A percentile compares a stretch with the other conserved stretches of the same genome.
These are phyloP conservation scores for Drosophila tristis DNA, from an alignment of 1,140 invertebrate genomes.

Conservation along the genomic window DNA sequence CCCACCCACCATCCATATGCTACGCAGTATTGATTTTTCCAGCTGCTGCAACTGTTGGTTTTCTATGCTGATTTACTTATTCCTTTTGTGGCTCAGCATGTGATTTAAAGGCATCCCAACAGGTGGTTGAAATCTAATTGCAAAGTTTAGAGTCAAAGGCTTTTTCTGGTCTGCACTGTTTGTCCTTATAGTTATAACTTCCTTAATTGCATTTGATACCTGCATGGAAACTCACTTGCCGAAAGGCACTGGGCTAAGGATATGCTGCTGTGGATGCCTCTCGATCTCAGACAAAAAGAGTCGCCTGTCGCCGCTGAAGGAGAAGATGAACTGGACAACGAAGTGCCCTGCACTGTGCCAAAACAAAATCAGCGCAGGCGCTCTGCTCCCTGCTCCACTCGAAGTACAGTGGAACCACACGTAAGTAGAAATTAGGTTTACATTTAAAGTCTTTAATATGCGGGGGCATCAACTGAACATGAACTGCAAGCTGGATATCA, in stretches of 20 bases:
- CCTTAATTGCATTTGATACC: not conserved
- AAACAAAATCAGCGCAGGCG: slow-evolving; percentile 50
- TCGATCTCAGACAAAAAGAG: slow-evolving; percentile 16
- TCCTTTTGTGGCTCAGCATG: slow-evolving; percentile 2
- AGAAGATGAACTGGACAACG: slow-evolving; percentile 46
- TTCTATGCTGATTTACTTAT: slow-evolving; percentile 1
- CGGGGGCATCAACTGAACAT: not conserved
- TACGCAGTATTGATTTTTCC: slow-evolving; percentile 71
- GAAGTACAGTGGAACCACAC: slow-evolving; percentile 17
- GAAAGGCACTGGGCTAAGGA: not conserved
- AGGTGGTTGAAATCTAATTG: slow-evolving; percentile 25
- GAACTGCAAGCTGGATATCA: no score
- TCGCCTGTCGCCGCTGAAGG: slow-evolving; percentile 28
- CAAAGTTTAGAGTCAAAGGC: not conserved
- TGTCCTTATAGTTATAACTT: not conserved
- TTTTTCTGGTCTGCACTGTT: not conserved
- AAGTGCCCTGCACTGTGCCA: slow-evolving; percentile 25
- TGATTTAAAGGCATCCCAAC: slow-evolving; percentile 12
- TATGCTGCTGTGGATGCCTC: not conserved
- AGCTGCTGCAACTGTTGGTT: slow-evolving; percentile 15
- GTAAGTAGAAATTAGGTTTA: not conserved
- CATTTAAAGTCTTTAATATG: not conserved
- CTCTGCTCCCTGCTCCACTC: not conserved
- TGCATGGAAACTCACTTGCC: slow-evolving; percentile 2
- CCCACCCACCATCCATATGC: slow-evolving; percentile 51